Evolutionary conservation across 1,140 invertebrate genomes (phyloP).

Genomic region (Eurosta solidaginis): DNA sequence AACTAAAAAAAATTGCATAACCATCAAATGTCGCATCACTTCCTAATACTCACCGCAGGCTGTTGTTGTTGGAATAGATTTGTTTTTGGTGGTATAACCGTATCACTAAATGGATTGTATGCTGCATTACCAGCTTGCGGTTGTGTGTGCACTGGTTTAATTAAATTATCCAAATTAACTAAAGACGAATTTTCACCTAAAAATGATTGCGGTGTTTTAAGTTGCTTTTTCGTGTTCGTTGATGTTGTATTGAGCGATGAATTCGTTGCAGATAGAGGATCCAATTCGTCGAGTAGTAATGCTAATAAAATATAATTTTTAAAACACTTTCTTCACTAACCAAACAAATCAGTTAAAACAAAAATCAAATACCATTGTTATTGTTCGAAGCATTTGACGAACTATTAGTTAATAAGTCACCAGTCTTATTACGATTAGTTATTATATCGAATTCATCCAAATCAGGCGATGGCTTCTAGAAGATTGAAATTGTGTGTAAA

Average conservation of each 20-base stretch:
- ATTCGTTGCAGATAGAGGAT: slow-evolving; percentile 49
- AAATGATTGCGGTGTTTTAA: slow-evolving; percentile 90
- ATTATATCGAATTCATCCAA: slow-evolving; percentile 84
- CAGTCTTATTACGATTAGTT: slow-evolving; percentile 67
- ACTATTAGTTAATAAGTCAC: slow-evolving; percentile 51
- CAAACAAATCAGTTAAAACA: slow-evolving; percentile 20
- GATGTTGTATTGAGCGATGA: slow-evolving; percentile 50
- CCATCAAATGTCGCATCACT: not conserved
- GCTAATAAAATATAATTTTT: slow-evolving; percentile 36
- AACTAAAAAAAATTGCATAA: not conserved
- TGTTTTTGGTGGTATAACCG: slow-evolving; percentile 56
- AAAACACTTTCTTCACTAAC: not conserved
- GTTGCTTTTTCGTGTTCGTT: slow-evolving; percentile 60
- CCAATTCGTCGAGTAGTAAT: slow-evolving; percentile 56
- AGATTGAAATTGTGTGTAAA: not conserved
- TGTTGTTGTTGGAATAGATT: slow-evolving; percentile 61
- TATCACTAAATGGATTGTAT: slow-evolving; percentile 59
- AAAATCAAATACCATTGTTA: slow-evolving; percentile 54
- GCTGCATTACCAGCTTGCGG: slow-evolving; percentile 45
- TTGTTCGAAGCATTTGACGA: slow-evolving; percentile 56
- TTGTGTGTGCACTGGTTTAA: slow-evolving; percentile 66
- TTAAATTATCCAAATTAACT: slow-evolving; percentile 94
- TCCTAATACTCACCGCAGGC: slow-evolving; percentile 50
- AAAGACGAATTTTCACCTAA: slow-evolving; percentile 91
- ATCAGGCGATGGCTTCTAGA: slow-evolving; percentile 64